phyloP scores from a whole-genome alignment of 2,113 vertebrate genomes.

The Chauna torquata region DNA sequence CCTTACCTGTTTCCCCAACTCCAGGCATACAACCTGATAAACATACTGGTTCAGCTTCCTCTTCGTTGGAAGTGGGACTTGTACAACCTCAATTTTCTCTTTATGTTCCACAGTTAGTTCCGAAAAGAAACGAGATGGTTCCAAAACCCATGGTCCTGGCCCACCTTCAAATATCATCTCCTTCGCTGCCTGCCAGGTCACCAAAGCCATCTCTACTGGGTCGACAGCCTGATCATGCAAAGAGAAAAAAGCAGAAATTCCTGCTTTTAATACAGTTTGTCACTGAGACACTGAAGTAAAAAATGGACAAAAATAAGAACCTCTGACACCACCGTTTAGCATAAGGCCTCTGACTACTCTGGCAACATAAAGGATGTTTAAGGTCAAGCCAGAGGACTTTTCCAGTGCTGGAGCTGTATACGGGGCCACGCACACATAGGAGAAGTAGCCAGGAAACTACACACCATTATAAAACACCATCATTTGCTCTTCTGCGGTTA shows the following conservation, averaged over 20 bases:
- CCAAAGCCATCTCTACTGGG: conserved; percentile 61
- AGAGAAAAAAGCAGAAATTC: not conserved
- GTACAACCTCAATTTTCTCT: conserved; percentile 23
- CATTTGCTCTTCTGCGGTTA: not conserved
- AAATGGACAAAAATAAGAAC: not conserved
- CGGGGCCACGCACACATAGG: not conserved
- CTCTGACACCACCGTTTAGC: not conserved
- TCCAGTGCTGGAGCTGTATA: not conserved
- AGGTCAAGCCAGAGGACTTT: not conserved
- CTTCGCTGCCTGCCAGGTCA: conserved; percentile 57
- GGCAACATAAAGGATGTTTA: not conserved
- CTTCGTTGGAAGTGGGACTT: conserved; percentile 36
- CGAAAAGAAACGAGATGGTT: conserved; percentile 71
- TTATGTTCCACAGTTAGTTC: conserved; percentile 42
- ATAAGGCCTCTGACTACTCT: not conserved
- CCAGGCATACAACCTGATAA: conserved; percentile 46
- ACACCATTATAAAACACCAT: not conserved
- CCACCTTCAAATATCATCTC: conserved; percentile 71
- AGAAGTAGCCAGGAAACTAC: not conserved
- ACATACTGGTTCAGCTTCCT: conserved; percentile 65
- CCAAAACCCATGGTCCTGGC: conserved; percentile 66
- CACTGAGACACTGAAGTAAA: not conserved
- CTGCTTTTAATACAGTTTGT: not conserved
- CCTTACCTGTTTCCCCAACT: conserved; percentile 73
- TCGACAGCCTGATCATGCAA: conserved; percentile 51